phyloP scores from a whole-genome alignment of 2,113 vertebrate species.

The Cynopterus brachyotis region DNA sequence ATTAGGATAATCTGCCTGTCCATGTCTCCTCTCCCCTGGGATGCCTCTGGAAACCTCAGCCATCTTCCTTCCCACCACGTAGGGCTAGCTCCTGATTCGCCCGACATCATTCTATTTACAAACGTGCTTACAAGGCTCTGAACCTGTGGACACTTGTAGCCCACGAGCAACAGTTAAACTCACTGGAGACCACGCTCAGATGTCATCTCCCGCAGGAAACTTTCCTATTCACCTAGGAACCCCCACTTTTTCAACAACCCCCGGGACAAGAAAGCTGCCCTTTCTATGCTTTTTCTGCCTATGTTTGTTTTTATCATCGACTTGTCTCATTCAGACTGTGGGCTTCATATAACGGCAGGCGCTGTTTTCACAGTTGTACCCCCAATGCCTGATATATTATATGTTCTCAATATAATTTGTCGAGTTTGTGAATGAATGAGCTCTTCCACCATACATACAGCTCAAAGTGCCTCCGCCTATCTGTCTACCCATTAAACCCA shows the following conservation, averaged over 20 bases:
- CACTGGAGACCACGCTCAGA: background rate
- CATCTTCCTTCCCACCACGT: background rate
- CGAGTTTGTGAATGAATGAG: background rate
- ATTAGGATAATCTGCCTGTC: conserved; percentile 71
- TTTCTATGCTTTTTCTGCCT: background rate
- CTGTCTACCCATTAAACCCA: background rate
- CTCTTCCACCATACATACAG: background rate
- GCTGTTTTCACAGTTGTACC: background rate
- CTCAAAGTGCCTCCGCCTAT: background rate
- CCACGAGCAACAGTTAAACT: background rate
- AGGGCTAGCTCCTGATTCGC: background rate
- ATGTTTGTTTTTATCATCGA: background rate
- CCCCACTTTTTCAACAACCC: background rate
- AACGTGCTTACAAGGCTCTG: conserved; percentile 17
- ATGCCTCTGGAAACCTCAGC: conserved; percentile 50
- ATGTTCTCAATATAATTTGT: background rate
- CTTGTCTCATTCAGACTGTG: background rate
- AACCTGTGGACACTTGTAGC: background rate
- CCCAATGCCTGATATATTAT: background rate
- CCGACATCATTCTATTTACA: background rate
- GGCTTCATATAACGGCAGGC: background rate
- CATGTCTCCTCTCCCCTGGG: conserved; percentile 34
- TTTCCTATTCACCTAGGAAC: background rate
- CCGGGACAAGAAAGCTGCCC: background rate
- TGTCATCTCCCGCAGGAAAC: background rate